Conservation (phyloP, 2,888 invertebrate genomes). For the Schrankia costaestrigalis region DNA sequence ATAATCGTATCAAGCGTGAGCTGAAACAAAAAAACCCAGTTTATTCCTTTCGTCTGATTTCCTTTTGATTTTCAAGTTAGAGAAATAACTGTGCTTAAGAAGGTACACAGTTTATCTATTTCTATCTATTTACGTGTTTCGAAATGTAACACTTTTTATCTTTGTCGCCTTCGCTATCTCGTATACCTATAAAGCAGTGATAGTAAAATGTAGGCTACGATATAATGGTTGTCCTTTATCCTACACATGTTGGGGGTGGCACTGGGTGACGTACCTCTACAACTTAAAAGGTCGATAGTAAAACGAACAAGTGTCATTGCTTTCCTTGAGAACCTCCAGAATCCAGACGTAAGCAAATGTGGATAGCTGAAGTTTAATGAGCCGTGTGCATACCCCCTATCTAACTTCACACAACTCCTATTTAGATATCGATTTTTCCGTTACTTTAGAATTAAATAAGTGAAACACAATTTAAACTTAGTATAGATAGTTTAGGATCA, state of each 20-base stretch:
- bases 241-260: conserved; percentile 26
- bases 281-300: conserved; percentile 56
- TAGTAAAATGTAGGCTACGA: conserved; percentile 24
- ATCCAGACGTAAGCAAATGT: conserved; percentile 65
- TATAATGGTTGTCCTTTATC: conserved; percentile 28
- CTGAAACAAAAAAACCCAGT: too few relatives aligned
- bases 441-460: conserved; percentile 46
- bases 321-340: conserved; percentile 47
- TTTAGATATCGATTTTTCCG: conserved; percentile 48
- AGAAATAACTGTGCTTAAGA: too few relatives aligned
- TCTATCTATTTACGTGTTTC: too few relatives aligned
- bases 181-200: conserved; percentile 16
- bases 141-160: too few relatives aligned
- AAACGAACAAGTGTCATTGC: conserved; percentile 64
- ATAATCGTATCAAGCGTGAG: too few relatives aligned
- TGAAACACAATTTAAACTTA: conserved; percentile 38
- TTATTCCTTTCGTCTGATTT: too few relatives aligned
- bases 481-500: conserved; percentile 24
- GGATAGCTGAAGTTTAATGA: conserved; percentile 64
- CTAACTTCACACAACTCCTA: conserved; percentile 52
- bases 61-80: too few relatives aligned
- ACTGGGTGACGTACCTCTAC: conserved; percentile 44
- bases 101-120: too few relatives aligned
- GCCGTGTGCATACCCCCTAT: conserved; percentile 50
- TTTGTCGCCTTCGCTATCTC: too few relatives aligned